These are phyloP conservation scores for Tretioscincus oriximinensis DNA, from an alignment of 2,113 vertebrate genomes.

Conservation along the genomic window DNA sequence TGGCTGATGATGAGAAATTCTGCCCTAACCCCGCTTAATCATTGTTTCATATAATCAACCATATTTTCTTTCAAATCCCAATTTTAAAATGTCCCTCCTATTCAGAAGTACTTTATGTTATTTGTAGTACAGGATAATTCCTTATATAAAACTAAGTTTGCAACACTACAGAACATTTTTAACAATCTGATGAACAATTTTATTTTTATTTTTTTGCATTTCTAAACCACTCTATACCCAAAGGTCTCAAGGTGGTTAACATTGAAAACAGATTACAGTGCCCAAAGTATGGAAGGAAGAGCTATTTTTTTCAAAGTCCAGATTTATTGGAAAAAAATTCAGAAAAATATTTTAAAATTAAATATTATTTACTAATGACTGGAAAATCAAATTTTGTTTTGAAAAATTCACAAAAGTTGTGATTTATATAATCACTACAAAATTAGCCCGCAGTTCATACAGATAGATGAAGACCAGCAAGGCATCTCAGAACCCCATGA, in stretches of 20 bases:
- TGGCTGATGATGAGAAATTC: too few relatives aligned
- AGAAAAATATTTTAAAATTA: too few relatives aligned
- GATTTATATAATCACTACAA: slow-evolving; percentile 55
- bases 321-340: too few relatives aligned
- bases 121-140: background rate
- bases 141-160: background rate
- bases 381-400: slow-evolving; percentile 47
- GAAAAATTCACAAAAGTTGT: slow-evolving; percentile 53
- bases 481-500: too few relatives aligned
- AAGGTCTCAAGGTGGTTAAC: too few relatives aligned
- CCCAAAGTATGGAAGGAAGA: too few relatives aligned
- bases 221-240: too few relatives aligned
- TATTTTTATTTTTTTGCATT: background rate
- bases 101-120: slow-evolving; percentile 6
- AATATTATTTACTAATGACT: slow-evolving; percentile 54
- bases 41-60: too few relatives aligned
- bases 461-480: background rate
- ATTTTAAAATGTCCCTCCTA: background rate
- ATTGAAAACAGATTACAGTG: too few relatives aligned
- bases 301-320: too few relatives aligned
- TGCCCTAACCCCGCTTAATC: too few relatives aligned
- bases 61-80: background rate
- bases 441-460: slow-evolving; percentile 51
- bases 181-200: slow-evolving; percentile 28
- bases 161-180: slow-evolving; percentile 28